Evolutionary conservation across 2,888 invertebrate genomes (phyloP), one percentile per base, ranked within the genome.

Genomic region (Heteropelma amictum): DNA sequence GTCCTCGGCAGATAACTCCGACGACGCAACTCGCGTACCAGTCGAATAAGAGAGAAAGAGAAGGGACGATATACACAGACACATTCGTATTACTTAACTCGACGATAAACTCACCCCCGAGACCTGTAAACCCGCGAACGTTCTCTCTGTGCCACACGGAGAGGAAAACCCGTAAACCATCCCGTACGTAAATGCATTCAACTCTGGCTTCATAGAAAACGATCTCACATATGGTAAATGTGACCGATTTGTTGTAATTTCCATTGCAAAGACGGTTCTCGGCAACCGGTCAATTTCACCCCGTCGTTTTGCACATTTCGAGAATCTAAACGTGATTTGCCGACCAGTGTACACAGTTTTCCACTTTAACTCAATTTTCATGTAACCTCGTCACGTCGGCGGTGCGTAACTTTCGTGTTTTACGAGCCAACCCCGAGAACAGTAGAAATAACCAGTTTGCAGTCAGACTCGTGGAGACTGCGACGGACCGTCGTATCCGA

Each of bases 71-170:
- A 70, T 76, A 78, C 80, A 86, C 84, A 85, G 85, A 86, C 86
- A 83, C 90, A 90, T 91, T 90, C 89, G 90, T 91, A 90, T 90
- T 91, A 90, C 90, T 90, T 90, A 90, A 89, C 87, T 86, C 85
- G 86, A 87, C 90, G 90, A 90, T 91, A 90, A 90, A 90, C 90
- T 86, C 85, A 81, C 84, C 82, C 85, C 80, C 77, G 81, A 82
- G 83, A 81, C 82, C 81, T 83, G 85, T 81, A 82, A 84, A 82
- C 84, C 81, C 82, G 80, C 47, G 80, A 83, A 83, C 69, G 83
- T 82, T 78, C 80, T 80, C n/a, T n/a, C 65, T 17, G 58, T 60
- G 38, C 64, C 56, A 51, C 47, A 47, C 49, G 56, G 65, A 72
- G 47, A 67, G 65, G 65, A 65, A 69, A 72, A 47, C 51, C 65